Conservation (phyloP, 2,888 invertebrate genomes). For the Sthenelais limicola region DNA sequence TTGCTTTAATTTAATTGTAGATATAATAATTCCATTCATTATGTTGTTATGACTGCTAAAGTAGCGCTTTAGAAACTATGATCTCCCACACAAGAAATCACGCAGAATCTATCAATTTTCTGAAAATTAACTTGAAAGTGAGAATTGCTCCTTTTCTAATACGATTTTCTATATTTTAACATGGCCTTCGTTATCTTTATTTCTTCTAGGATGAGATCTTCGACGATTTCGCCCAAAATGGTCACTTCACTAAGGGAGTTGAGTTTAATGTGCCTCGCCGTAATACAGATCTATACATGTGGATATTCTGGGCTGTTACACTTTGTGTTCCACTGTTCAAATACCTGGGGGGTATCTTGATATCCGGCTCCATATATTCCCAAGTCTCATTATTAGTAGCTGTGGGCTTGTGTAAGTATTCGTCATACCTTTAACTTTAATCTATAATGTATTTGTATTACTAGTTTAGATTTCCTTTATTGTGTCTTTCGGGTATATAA, state of each 20-base stretch:
- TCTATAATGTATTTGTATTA: not conserved
- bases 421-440: not conserved
- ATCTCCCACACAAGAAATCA: too few species aligned
- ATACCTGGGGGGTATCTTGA: constrained; percentile 58
- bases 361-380: constrained; percentile 79
- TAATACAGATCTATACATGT: constrained; percentile 62
- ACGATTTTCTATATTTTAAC: too few species aligned
- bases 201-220: constrained; percentile 70
- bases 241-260: constrained; percentile 57
- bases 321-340: constrained; percentile 65
- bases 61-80: not conserved
- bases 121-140: not conserved
- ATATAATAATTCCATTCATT: too few species aligned
- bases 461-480: constrained; percentile 49
- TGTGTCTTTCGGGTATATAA: too few species aligned
- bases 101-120: not conserved
- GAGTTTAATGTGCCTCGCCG: constrained; percentile 57
- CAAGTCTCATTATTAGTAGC: constrained; percentile 81
- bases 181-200: not conserved
- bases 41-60: not conserved
- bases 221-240: constrained; percentile 66
- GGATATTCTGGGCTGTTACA: constrained; percentile 65
- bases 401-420: constrained; percentile 83
- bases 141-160: not conserved
- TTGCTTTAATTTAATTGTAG: too few species aligned